Evolutionary conservation across 2,797 vertebrate species (phyloP).

Genomic region (Glossophaga mutica): DNA sequence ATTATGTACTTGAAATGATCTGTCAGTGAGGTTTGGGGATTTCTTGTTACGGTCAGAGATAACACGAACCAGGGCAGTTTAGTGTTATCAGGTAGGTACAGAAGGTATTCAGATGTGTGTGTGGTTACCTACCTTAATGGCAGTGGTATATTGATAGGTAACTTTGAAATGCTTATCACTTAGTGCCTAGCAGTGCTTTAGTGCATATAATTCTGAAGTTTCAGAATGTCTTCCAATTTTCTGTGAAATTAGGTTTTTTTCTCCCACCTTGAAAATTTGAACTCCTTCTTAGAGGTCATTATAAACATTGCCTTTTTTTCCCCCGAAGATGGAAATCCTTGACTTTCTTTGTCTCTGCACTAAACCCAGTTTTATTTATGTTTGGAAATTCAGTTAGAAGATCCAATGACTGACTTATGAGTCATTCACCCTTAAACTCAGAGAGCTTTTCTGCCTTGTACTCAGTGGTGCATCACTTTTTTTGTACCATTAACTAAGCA

Average conservation of each 20-base stretch:
- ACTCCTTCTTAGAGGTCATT: neutral
- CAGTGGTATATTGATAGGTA: neutral
- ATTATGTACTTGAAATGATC: neutral
- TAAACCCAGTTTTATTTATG: constrained; percentile 51
- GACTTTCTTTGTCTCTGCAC: neutral
- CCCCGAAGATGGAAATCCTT: constrained; percentile 17
- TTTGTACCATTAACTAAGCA: neutral
- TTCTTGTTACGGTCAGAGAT: neutral
- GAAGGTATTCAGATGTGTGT: neutral
- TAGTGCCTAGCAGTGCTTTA: neutral
- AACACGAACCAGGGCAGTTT: neutral
- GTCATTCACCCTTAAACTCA: neutral
- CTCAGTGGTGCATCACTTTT: neutral
- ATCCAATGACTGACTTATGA: neutral
- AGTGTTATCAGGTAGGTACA: neutral
- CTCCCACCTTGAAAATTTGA: neutral
- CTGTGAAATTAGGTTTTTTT: neutral
- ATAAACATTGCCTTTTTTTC: neutral
- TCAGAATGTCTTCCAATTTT: neutral
- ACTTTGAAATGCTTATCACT: neutral
- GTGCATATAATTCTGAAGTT: neutral
- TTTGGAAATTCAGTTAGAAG: neutral
- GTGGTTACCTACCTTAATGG: neutral
- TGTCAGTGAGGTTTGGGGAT: neutral
- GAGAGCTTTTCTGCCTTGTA: neutral